Conservation (phyloP, 1,140 invertebrate genomes). For the Leptinotarsa lineolata region DNA sequence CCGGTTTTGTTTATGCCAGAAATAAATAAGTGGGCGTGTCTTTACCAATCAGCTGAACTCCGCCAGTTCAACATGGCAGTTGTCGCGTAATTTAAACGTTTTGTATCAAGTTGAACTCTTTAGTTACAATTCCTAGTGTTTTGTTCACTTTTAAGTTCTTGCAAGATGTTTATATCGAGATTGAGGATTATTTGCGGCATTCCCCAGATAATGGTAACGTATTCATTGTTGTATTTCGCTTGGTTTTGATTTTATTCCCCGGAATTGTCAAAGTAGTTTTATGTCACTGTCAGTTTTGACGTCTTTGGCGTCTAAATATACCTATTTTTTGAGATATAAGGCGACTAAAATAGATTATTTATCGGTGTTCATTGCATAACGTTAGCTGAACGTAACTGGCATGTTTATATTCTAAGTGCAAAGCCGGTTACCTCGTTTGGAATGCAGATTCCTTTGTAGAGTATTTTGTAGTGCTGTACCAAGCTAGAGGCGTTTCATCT, state of each 20-base stretch:
- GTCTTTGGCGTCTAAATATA: not conserved
- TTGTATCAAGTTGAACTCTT: constrained; percentile 24
- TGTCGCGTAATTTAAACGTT: constrained; percentile 34
- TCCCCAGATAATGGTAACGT: not conserved
- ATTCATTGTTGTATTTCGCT: not conserved
- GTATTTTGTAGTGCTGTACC: not conserved
- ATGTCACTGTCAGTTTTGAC: not conserved
- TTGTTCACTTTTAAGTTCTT: not conserved
- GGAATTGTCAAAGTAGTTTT: not conserved
- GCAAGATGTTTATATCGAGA: not conserved
- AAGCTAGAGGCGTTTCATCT: not conserved
- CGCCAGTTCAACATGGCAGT: constrained; percentile 37
- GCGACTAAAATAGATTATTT: not conserved
- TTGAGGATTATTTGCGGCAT: constrained; percentile 1
- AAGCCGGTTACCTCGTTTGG: constrained; percentile 7
- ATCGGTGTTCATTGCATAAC: constrained; percentile 1
- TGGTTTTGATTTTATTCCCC: not conserved
- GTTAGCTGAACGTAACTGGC: not conserved
- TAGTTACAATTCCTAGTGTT: not conserved
- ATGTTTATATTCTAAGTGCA: not conserved
- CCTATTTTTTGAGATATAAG: too few relatives aligned
- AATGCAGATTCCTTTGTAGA: not conserved
- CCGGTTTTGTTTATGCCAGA: constrained; percentile 52
- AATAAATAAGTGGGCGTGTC: constrained; percentile 52
- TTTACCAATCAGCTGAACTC: constrained; percentile 49